These are phyloP conservation scores for Campoletis raptor DNA, from an alignment of 2,888 invertebrate species.

Conservation along the genomic window DNA sequence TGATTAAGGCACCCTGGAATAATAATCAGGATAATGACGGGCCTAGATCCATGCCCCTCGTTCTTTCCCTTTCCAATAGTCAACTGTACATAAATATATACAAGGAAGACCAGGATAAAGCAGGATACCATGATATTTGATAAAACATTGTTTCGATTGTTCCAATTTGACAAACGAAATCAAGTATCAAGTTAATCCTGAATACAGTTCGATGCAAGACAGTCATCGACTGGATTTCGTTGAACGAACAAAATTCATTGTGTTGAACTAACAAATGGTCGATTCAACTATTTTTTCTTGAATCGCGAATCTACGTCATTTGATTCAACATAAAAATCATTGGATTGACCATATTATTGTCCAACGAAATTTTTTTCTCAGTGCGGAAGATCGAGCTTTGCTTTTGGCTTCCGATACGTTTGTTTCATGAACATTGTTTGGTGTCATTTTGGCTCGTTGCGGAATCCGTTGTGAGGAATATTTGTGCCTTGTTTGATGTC, in stretches of 20 bases:
- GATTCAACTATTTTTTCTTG: no score
- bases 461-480: neutral
- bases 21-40: constrained; percentile 83
- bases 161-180: neutral
- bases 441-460: neutral
- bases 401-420: neutral
- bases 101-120: neutral
- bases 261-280: no score
- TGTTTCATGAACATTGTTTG: neutral
- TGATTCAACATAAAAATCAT: no score
- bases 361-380: no score
- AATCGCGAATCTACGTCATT: no score
- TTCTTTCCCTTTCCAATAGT: constrained; percentile 57
- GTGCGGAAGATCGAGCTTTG: neutral
- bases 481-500: neutral
- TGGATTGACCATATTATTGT: no score
- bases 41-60: constrained; percentile 79
- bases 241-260: no score
- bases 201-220: neutral
- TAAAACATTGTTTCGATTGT: neutral
- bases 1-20: constrained; percentile 82
- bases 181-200: neutral
- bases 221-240: neutral
- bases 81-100: constrained; percentile 49
- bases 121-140: neutral